Conservation (phyloP, 2,888 invertebrate genomes). For the Lithosia quadra region DNA sequence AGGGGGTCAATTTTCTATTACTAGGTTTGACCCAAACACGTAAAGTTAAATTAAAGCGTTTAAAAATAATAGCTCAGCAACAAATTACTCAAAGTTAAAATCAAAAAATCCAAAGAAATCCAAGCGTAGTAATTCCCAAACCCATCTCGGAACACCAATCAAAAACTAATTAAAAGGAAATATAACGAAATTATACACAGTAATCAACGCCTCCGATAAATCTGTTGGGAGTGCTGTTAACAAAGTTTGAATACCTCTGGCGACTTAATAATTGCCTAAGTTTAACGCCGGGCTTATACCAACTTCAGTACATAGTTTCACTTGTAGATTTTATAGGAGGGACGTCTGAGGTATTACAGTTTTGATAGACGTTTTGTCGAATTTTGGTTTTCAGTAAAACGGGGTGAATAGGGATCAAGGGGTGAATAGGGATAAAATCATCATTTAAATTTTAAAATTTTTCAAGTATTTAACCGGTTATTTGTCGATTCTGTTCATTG, state of each 20-base stretch:
- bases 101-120: neutral
- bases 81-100: neutral
- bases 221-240: constrained; percentile 40
- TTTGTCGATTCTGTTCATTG: too few species aligned
- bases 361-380: constrained; percentile 11
- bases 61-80: too few species aligned
- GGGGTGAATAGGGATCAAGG: too few species aligned
- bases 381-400: too few species aligned
- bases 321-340: constrained; percentile 23
- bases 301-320: constrained; percentile 40
- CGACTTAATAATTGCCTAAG: constrained; percentile 54
- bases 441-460: too few species aligned
- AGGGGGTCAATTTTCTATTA: too few species aligned
- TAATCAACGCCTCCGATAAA: constrained; percentile 45
- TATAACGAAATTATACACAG: constrained; percentile 24
- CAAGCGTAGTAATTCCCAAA: constrained; percentile 16
- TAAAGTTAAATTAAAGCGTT: too few species aligned
- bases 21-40: too few species aligned
- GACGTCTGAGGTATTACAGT: constrained; percentile 21
- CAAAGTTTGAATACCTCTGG: constrained; percentile 44
- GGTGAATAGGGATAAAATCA: too few species aligned
- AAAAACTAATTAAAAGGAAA: constrained; percentile 42
- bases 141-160: constrained; percentile 26
- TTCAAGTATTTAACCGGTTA: too few species aligned
- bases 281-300: constrained; percentile 42